Base-by-base conservation (phyloP, 2,797 vertebrate species). In the Paedocypris micromegethes region DNA sequence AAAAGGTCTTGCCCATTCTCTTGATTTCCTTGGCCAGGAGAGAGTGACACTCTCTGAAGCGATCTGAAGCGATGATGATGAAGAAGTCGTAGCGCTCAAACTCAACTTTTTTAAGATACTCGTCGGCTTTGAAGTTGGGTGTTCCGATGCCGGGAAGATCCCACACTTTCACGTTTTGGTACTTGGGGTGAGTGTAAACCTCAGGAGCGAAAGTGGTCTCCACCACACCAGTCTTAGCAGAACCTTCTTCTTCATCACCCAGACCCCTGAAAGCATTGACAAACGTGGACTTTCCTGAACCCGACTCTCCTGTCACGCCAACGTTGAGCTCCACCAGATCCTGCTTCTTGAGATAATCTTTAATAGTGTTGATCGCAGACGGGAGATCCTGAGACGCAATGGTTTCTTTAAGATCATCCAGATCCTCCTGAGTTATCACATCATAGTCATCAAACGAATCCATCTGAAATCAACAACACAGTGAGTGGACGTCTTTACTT, bases 61-160 rank as follows among this genome's bases (percentile, higher is more conserved):
- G 65, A 5, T 83, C 85, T 0, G 53, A 75, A 6, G 75, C 61
- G 4, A 81, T 72, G 51, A 90, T 83, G 66, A 90, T 81, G 69
- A 88, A 89, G 78, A 90, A 88, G 70, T 90, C 87, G 1, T 88
- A 91, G 6, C 61, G 76, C 23, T 83, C 46, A 2, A 90, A 86
- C 4, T 77, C 52, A 71, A 87, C 84, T 61, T 75, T 76, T 71
- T 86, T 65, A 55, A 90, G 79, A 79, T 91, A 90, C 5, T 80
- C 76, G 52, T 86, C 76, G 0, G 86, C 83, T 6, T 83, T 83
- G 64, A 87, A 90, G 60, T 81, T 83, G 0, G 80, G 82, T 0
- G 83, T 82, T 41, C 88, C 86, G 0, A 86, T 84, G n/a, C 88
- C 89, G 0, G 89, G 90, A 9, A 91, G 80, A 68, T 91, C 89